phyloP scores from a whole-genome alignment of 1,140 invertebrate species.

The Bathynomus jamesi region DNA sequence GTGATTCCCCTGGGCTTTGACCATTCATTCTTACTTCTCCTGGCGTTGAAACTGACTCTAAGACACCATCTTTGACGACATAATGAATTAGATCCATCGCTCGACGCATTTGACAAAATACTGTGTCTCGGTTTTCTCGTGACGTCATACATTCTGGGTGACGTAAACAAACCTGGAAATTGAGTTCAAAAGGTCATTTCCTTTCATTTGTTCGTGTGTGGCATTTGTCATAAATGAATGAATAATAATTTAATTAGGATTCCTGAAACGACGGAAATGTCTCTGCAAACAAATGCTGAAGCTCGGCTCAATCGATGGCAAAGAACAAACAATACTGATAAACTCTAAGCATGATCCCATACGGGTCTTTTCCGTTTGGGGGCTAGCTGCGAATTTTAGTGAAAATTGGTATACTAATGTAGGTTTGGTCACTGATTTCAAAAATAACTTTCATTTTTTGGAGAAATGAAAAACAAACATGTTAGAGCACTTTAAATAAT shows the following conservation, averaged over 20 bases:
- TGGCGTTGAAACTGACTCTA: conserved; percentile 52
- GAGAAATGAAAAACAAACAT: no score
- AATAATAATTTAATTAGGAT: not conserved
- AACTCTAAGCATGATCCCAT: no score
- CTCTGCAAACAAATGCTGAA: no score
- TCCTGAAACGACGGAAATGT: not conserved
- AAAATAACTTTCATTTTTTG: no score
- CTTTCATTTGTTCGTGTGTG: conserved; percentile 38
- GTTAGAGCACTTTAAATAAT: no score
- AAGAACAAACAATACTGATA: no score
- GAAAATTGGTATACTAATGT: no score
- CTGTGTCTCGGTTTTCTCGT: conserved; percentile 89
- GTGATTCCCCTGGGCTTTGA: conserved; percentile 36
- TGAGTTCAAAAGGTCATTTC: conserved; percentile 21
- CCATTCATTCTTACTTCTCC: conserved; percentile 36
- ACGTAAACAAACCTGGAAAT: conserved; percentile 61
- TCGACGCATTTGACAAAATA: conserved; percentile 92
- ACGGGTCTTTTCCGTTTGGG: no score
- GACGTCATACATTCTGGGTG: conserved; percentile 90
- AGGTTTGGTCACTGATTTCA: no score
- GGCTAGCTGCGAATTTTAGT: no score
- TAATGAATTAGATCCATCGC: conserved; percentile 97
- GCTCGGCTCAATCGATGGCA: no score
- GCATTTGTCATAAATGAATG: not conserved
- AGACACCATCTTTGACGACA: conserved; percentile 87